Percentiles rank a stretch among this genome's conserved stretches.
Evolutionary conservation across 2,113 vertebrate species (phyloP).

Genomic region (Deroptyus accipitrinus): DNA sequence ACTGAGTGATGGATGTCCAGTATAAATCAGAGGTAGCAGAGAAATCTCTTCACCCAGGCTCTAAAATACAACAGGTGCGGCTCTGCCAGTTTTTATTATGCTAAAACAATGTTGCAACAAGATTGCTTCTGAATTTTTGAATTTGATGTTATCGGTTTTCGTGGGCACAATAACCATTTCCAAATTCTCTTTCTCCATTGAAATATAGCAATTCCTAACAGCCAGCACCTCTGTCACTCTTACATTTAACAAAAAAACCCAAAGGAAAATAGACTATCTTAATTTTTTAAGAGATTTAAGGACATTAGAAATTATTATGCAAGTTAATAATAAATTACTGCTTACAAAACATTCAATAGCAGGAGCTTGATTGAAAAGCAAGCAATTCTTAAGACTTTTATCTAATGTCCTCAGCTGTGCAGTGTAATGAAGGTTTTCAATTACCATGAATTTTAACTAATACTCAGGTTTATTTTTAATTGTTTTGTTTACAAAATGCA

Average conservation of each 20-base stretch:
- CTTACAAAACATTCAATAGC: conserved; percentile 58
- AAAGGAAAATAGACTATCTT: background rate
- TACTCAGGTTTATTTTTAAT: conserved; percentile 76
- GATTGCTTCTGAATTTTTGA: background rate
- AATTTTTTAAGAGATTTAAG: conserved; percentile 60
- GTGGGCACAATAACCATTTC: background rate
- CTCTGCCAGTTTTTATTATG: conserved; percentile 8
- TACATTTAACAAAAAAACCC: background rate
- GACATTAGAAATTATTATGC: conserved; percentile 14
- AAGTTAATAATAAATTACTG: conserved; percentile 63
- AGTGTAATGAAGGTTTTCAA: conserved; percentile 83
- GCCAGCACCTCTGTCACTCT: background rate
- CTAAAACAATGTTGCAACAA: background rate
- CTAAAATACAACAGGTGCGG: background rate
- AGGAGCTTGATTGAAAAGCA: conserved; percentile 71
- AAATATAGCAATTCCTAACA: background rate
- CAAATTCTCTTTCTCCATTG: background rate
- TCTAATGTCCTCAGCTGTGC: conserved; percentile 84
- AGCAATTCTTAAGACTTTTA: conserved; percentile 71
- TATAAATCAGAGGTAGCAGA: background rate
- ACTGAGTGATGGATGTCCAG: background rate
- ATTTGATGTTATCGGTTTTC: background rate
- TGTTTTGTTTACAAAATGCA: conserved; percentile 81
- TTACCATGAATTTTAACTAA: conserved; percentile 85
- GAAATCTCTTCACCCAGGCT: background rate